These are phyloP conservation scores for Apotomis betuletana DNA, from an alignment of 2,888 invertebrate genomes.

Conservation along the genomic window DNA sequence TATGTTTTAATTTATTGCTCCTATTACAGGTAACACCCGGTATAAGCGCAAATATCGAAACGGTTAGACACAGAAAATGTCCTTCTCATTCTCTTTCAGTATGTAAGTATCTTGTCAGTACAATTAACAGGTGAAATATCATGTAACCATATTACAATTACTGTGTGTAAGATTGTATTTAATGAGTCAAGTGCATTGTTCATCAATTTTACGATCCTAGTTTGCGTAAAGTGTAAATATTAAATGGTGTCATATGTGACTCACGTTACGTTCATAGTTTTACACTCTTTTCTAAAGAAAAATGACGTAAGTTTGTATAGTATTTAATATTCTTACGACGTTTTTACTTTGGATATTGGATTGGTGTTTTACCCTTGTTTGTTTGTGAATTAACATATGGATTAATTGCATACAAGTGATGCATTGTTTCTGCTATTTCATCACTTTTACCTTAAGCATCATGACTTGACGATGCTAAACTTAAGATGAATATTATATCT, in stretches of 20 bases:
- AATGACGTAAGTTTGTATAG: not conserved
- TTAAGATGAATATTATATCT: too few relatives aligned
- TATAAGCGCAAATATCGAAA: too few relatives aligned
- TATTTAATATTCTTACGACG: not conserved
- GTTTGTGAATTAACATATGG: constrained; percentile 1
- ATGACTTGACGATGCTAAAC: too few relatives aligned
- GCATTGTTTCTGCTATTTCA: not conserved
- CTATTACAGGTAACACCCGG: too few relatives aligned
- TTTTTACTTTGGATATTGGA: not conserved
- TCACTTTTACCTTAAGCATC: not conserved
- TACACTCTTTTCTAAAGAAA: not conserved
- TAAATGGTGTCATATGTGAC: constrained; percentile 20
- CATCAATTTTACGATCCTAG: constrained; percentile 28
- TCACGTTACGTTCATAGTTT: constrained; percentile 23
- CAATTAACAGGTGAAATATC: constrained; percentile 18
- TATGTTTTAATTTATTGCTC: too few relatives aligned
- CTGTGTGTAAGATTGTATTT: constrained; percentile 8
- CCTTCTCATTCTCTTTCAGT: too few relatives aligned
- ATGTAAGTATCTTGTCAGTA: not conserved
- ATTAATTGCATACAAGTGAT: not conserved
- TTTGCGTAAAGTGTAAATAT: constrained; percentile 21
- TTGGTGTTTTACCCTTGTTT: constrained; percentile 10
- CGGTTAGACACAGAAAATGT: too few relatives aligned
- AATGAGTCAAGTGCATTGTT: constrained; percentile 38
- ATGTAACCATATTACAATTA: not conserved